Evolutionary conservation across 2,113 vertebrate genomes (phyloP), one percentile per base, ranked within the genome.

Genomic region (Cyprinodon brontotheroides): DNA sequence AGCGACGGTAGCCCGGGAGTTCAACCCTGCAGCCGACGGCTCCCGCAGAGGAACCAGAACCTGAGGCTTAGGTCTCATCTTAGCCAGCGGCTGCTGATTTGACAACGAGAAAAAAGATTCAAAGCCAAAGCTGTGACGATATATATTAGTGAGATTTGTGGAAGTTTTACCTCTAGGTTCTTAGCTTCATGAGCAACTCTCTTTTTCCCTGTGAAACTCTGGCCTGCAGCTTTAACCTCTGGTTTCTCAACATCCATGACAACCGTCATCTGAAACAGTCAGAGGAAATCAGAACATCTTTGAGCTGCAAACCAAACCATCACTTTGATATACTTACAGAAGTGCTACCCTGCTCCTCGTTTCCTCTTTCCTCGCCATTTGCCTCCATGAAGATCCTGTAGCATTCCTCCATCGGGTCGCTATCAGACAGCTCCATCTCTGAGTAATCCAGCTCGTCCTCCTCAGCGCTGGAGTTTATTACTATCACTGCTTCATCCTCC

Each of bases 351-450:
- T 66, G 61, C 60, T 86, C 50, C 4, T 77, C 65, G 1, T 50
- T 29, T 45, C 40, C 68, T 11, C 77, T 75, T 0, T 61, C 40
- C 15, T 86, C 61, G 1, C 78, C 13, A 43, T 94, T 92, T 6
- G 86, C 91, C 82, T 94, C 93, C 93, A 94, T 92, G 79, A 96
- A 96, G 88, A 95, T 95, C 70, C 72, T 83, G 84, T 91, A 91
- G 79, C 95, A 94, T 72, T 96, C 94, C 68, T 96, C 94, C 86
- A 93, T 85, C 3, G 94, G 87, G 75, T 94, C 93, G 10, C 90
- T 92, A 50, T 95, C 94, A 0, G 94, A 95, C 38, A 94, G 37
- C 4, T 94, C 94, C 39, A 93, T 4, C 4, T 90, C 93, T 1
- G 90, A 93, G 69, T 90, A 91, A 73, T 83, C 84, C 5, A 83